Evolutionary conservation across 2,888 invertebrate genomes (phyloP).

Genomic region (Agrilus mali): DNA sequence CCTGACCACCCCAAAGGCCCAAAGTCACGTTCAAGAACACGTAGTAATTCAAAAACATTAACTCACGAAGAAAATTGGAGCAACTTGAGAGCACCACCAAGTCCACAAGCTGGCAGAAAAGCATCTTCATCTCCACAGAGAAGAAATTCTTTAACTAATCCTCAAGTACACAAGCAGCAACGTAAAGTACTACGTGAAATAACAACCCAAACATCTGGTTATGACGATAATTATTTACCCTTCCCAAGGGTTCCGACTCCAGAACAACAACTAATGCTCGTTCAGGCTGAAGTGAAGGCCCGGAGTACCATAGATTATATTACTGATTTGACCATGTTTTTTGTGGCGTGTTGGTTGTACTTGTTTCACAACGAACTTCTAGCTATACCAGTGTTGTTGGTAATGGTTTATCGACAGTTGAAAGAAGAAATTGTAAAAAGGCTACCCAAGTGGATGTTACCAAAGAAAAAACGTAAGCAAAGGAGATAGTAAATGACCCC

Average conservation of each 20-base stretch:
- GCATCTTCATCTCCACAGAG: constrained; percentile 15
- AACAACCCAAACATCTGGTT: constrained; percentile 29
- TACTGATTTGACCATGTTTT: constrained; percentile 60
- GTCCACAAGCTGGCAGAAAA: constrained; percentile 3
- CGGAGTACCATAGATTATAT: constrained; percentile 57
- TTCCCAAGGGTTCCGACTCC: constrained; percentile 6
- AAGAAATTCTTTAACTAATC: constrained; percentile 6
- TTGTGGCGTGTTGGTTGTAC: constrained; percentile 71
- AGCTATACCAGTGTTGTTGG: constrained; percentile 63
- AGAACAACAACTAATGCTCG: constrained; percentile 42
- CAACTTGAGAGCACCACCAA: constrained; percentile 8
- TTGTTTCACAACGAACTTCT: constrained; percentile 67
- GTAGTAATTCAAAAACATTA: neutral
- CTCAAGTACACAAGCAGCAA: neutral
- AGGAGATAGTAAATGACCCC: too few relatives aligned
- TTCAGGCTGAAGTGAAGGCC: constrained; percentile 54
- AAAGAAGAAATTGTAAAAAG: constrained; percentile 49
- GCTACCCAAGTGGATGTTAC: constrained; percentile 45
- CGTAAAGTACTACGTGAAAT: constrained; percentile 26
- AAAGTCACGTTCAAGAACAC: too few relatives aligned
- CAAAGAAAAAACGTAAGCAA: constrained; percentile 16
- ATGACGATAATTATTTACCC: constrained; percentile 2
- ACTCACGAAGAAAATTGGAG: constrained; percentile 9
- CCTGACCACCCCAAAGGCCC: neutral
- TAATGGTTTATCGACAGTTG: constrained; percentile 66